phyloP scores from a whole-genome alignment of 1,140 invertebrate species.

The Dolichoris vasculosae region DNA sequence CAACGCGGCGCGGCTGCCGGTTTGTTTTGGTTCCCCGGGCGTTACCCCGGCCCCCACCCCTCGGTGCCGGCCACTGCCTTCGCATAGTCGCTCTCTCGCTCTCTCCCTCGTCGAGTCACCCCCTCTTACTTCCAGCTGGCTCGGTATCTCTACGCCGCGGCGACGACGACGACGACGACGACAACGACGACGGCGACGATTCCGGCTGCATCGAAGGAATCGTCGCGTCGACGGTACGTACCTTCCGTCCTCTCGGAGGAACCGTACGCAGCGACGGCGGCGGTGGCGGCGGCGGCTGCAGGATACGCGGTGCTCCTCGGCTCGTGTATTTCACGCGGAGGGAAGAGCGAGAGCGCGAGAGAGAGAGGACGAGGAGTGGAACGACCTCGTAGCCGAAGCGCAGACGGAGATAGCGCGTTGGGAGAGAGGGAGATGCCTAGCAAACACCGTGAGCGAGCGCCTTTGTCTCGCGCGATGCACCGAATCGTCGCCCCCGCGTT shows the following conservation, averaged over 20 bases:
- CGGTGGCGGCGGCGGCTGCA: conserved; percentile 18
- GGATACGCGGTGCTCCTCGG: not conserved
- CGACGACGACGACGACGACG: no score
- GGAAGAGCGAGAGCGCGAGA: not conserved
- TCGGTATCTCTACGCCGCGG: no score
- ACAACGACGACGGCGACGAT: no score
- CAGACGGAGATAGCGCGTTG: not conserved
- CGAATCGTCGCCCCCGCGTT: not conserved
- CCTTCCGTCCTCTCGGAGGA: not conserved
- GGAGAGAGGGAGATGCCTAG: conserved; percentile 26
- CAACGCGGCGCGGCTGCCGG: conserved; percentile 58
- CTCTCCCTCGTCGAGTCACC: conserved; percentile 45
- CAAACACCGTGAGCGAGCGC: conserved; percentile 25
- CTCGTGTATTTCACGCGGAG: not conserved
- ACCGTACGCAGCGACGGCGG: not conserved
- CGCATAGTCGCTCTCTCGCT: conserved; percentile 16
- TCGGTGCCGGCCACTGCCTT: conserved; percentile 7
- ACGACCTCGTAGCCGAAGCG: conserved; percentile 35
- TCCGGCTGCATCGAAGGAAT: no score
- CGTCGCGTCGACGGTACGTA: no score
- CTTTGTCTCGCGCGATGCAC: conserved; percentile 30
- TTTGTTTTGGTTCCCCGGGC: conserved; percentile 75
- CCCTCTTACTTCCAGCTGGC: conserved; percentile 30
- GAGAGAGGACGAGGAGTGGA: not conserved
- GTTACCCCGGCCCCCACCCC: conserved; percentile 66